Evolutionary conservation across 2,113 vertebrate genomes (phyloP), one percentile per base, ranked within the genome.

Genomic region (Odobenus rosmarus): DNA sequence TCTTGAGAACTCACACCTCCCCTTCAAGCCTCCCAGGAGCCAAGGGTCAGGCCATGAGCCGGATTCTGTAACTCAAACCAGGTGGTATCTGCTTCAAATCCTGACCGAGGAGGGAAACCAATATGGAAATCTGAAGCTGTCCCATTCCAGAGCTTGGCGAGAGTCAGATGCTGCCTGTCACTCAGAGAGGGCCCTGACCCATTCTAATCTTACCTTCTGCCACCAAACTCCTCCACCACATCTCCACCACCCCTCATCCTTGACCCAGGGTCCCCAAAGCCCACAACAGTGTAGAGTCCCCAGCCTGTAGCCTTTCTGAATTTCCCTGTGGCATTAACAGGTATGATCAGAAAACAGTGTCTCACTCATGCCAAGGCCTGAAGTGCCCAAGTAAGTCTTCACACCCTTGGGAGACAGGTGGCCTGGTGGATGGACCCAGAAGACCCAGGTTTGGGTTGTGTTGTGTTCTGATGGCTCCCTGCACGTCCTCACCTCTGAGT

Each of bases 11-110:
- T 92, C 42, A 14, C 33, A 42, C n/a, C 59, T n/a, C 28, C 33
- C 31, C 72, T 9, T 4, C 31, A 15, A 33, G 13, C 64, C 62
- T 86, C 77, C 92, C 83, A 64, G 95, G 67, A 81, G 71, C 16
- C 59, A 69, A 67, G 39, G 96, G 95, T 96, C 96, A 97, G 93
- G 77, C 87, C 24, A 0, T 33, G 76, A 96, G 85, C 92, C 0
- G 6, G 92, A 96, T 96, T 98, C 95, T 94, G 96, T 97, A 97
- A 98, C 76, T 67, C 87, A 94, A 94, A 67, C 92, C 62, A 0
- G 61, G 39, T 7, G 23, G 76, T 94, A 74, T 85, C 94, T 93
- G 53, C 76, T 87, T 95, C 95, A 90, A 67, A 93, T 95, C 96
- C 94, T 79, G 84, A 42, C 76, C 4, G 23, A 36, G 42, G 59